Conservation (phyloP, 2,888 invertebrate genomes). For the Bursaphelenchus okinawaensis region DNA sequence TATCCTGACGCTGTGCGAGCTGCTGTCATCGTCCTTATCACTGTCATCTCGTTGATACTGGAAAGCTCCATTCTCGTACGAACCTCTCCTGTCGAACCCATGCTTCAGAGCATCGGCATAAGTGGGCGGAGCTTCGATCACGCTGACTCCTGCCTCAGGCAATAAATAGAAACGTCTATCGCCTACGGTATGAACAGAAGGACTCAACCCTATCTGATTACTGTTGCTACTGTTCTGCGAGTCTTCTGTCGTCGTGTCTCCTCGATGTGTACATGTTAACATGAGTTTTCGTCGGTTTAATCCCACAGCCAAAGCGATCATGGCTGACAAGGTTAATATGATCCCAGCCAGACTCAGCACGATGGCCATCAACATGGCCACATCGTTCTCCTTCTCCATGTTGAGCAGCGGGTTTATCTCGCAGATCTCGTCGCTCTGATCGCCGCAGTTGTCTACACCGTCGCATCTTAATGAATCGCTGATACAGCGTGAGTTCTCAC, state of each 20-base stretch:
- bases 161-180: constrained; percentile 50
- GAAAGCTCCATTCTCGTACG: neutral
- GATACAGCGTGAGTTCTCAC: constrained; percentile 68
- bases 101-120: constrained; percentile 53
- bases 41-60: neutral
- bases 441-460: constrained; percentile 72
- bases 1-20: too few relatives aligned
- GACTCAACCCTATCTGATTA: too few relatives aligned
- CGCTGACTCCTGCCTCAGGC: constrained; percentile 39
- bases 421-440: constrained; percentile 37
- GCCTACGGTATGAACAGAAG: constrained; percentile 44
- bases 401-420: neutral
- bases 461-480: constrained; percentile 67
- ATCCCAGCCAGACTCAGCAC: constrained; percentile 22
- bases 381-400: constrained; percentile 12
- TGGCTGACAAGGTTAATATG: constrained; percentile 18
- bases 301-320: constrained; percentile 22
- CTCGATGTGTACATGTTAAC: neutral
- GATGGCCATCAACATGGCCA: constrained; percentile 15
- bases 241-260: neutral
- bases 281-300: constrained; percentile 21
- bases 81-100: neutral
- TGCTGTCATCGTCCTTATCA: neutral
- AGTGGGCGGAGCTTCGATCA: constrained; percentile 53
- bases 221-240: neutral